Evolutionary conservation across 2,113 vertebrate species (phyloP), one percentile per base, ranked within the genome.

Genomic region (Xiphophorus couchianus): DNA sequence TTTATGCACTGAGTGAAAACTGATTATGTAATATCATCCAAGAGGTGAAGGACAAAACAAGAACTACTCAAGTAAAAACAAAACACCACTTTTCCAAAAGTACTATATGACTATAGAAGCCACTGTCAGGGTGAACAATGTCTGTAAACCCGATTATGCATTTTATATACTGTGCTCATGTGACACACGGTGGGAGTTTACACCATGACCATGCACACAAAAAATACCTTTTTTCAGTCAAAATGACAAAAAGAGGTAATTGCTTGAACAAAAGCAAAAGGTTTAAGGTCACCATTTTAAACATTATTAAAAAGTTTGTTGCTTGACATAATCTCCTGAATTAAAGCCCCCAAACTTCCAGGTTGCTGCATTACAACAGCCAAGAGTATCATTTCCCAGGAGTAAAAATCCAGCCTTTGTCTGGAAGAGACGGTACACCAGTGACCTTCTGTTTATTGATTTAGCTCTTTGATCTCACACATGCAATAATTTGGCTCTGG

Each of bases 401-500:
- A 78, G 78, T 65, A 66, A 30, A 67, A 73, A 78, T 68, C 1
- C 54, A 19, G 44, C 62, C 65, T 84, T 79, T 84, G 66, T 85
- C 62, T 72, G 66, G n/a, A 62, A 73, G 61, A 66, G 70, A 63
- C 63, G 62, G 37, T 19, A 75, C 81, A 83, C 71, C 12, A 13
- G 60, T 77, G 80, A 90, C 77, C 85, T 85, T 89, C 76, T 83
- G 51, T 65, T 77, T 82, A 84, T 86, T 73, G 87, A 89, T 83
- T 76, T 58, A 15, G n/a, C 39, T 66, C 74, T 67, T 66, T 72
- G 67, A 73, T 87, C 48, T 68, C 7, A 1, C 74, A 29, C 61
- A 70, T 67, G 71, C 64, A 81, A 63, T 72, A 35, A 13, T 62
- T 63, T 42, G 33, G 48, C 62, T 77, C 35, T 66, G 80, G 84